Evolutionary conservation across 2,888 invertebrate genomes (phyloP).

Genomic region (Drosophila gaucha): DNA sequence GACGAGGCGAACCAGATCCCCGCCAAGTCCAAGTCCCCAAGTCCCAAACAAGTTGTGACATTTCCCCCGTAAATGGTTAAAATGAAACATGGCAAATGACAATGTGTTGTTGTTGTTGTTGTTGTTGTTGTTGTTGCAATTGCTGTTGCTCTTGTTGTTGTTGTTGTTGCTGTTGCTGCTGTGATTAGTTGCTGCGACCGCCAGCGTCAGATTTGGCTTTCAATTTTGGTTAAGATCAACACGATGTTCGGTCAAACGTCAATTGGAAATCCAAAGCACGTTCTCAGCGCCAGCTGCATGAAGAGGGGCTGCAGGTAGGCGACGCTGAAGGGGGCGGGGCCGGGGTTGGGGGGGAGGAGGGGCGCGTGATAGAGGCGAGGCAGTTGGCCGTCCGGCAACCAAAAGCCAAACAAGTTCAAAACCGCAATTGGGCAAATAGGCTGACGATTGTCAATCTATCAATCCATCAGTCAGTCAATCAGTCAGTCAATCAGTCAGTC

Average conservation of each 20-base stretch:
- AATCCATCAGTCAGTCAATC: constrained; percentile 21
- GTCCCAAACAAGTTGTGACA: constrained; percentile 71
- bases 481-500: constrained; percentile 12
- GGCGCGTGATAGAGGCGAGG: no score
- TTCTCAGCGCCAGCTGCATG: constrained; percentile 16
- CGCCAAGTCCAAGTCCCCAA: constrained; percentile 44
- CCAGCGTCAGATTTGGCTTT: constrained; percentile 65
- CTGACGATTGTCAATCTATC: constrained; percentile 41
- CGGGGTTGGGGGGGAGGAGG: background rate
- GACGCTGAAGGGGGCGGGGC: background rate
- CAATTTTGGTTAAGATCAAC: constrained; percentile 69
- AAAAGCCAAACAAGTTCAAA: constrained; percentile 77
- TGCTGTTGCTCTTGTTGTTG: constrained; percentile 6
- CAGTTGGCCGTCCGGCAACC: constrained; percentile 34
- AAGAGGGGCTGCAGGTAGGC: background rate
- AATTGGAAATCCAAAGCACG: constrained; percentile 69
- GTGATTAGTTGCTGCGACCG: constrained; percentile 51
- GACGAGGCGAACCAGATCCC: constrained; percentile 69
- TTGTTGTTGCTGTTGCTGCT: constrained; percentile 41
- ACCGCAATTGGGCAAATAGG: constrained; percentile 81
- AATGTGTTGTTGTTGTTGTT: constrained; percentile 26
- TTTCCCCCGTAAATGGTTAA: constrained; percentile 78
- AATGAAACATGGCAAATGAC: constrained; percentile 63
- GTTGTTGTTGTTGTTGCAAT: constrained; percentile 10
- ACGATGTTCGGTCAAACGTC: constrained; percentile 60